A percentile compares a stretch with the other conserved stretches of the same genome.
phyloP scores from a whole-genome alignment of 2,113 vertebrate species.

The Ramphastos sulfuratus region DNA sequence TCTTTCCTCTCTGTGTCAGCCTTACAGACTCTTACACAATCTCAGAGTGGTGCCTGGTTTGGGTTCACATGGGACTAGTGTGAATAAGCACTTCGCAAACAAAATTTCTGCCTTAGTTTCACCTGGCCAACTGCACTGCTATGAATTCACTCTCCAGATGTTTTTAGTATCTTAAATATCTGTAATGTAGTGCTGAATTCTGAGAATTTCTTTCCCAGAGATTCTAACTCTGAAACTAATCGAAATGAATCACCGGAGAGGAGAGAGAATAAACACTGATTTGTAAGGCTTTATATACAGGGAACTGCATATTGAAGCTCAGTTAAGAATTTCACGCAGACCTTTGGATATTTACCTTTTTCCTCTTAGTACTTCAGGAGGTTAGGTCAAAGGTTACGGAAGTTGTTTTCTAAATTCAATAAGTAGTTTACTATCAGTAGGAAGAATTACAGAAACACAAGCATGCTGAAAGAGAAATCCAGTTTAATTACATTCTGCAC shows the following conservation, averaged over 20 bases:
- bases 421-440: not conserved
- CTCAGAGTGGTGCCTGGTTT: not conserved
- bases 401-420: not conserved
- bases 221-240: not conserved
- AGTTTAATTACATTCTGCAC: not conserved
- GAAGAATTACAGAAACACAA: not conserved
- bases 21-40: not conserved
- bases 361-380: not conserved
- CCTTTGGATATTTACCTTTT: not conserved
- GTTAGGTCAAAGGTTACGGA: not conserved
- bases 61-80: not conserved
- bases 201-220: not conserved
- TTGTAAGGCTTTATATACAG: not conserved
- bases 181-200: not conserved
- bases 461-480: not conserved
- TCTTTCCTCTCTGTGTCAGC: not conserved
- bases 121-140: not conserved
- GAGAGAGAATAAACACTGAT: not conserved
- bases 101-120: not conserved
- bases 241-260: not conserved
- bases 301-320: not conserved
- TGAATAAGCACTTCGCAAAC: not conserved
- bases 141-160: not conserved
- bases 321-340: not conserved
- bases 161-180: not conserved